These are phyloP conservation scores for Hirundo rustica DNA, from an alignment of 2,797 vertebrate species.

Conservation along the genomic window DNA sequence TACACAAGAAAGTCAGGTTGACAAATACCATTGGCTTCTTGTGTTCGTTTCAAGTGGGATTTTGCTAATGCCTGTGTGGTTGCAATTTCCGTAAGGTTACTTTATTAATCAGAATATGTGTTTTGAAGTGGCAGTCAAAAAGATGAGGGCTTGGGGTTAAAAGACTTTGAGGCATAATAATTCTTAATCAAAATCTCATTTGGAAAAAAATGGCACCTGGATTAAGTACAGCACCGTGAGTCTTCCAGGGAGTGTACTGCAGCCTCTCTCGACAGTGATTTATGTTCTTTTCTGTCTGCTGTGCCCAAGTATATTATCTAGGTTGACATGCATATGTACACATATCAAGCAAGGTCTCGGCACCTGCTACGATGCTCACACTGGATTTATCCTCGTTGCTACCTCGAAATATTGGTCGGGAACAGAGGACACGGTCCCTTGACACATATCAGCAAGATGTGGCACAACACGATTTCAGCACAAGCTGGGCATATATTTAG, in stretches of 20 bases:
- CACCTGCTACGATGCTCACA: slow-evolving; percentile 12
- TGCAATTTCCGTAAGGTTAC: slow-evolving; percentile 31
- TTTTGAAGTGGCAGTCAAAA: slow-evolving; percentile 63
- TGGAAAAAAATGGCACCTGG: slow-evolving; percentile 46
- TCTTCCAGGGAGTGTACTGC: slow-evolving; percentile 67
- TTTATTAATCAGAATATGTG: slow-evolving; percentile 38
- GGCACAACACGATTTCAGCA: neutral
- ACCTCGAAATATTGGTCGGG: neutral
- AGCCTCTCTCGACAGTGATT: slow-evolving; percentile 77
- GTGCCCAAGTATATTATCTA: slow-evolving; percentile 75
- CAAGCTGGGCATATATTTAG: neutral
- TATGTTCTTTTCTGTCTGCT: slow-evolving; percentile 70
- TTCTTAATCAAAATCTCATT: slow-evolving; percentile 74
- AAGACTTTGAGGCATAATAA: slow-evolving; percentile 65
- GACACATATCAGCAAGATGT: slow-evolving; percentile 3
- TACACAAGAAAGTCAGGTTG: neutral
- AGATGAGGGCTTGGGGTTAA: slow-evolving; percentile 34
- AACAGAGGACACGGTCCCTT: neutral
- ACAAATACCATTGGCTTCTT: neutral
- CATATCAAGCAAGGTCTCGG: slow-evolving; percentile 59
- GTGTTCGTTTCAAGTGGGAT: slow-evolving; percentile 28
- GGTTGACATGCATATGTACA: slow-evolving; percentile 66
- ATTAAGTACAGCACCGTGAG: slow-evolving; percentile 24
- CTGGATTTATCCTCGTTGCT: slow-evolving; percentile 51
- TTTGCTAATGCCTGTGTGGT: slow-evolving; percentile 2